Percentiles rank a stretch among this genome's conserved stretches.
phyloP scores from a whole-genome alignment of 2,888 invertebrate species.

The Stegana nigrithorax region DNA sequence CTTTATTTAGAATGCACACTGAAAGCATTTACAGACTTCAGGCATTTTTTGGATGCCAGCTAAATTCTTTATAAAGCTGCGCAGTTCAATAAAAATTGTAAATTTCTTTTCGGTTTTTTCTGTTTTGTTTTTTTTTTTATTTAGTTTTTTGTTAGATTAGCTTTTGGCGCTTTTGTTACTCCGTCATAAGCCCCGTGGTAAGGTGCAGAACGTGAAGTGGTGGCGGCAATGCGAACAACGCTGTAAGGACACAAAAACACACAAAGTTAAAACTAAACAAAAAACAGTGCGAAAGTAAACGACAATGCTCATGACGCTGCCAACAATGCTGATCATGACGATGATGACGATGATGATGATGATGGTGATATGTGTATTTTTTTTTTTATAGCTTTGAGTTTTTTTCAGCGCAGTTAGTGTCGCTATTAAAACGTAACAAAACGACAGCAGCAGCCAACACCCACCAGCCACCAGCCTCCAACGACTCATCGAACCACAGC shows the following conservation, averaged over 20 bases:
- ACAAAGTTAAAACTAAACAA: too few species aligned
- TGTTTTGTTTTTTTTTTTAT: too few species aligned
- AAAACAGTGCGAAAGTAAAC: too few species aligned
- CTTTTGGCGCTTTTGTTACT: constrained; percentile 48
- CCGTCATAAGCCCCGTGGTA: constrained; percentile 30
- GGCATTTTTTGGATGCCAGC: neutral
- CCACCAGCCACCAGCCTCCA: neutral
- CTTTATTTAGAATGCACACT: too few species aligned
- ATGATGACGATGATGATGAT: too few species aligned
- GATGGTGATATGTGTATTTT: constrained; percentile 17
- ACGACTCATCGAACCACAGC: neutral
- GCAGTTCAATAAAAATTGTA: constrained; percentile 52
- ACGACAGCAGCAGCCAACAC: neutral
- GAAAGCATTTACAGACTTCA: too few species aligned
- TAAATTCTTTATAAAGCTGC: neutral
- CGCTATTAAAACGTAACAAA: neutral
- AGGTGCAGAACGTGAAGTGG: too few species aligned
- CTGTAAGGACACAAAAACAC: neutral
- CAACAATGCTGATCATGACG: too few species aligned
- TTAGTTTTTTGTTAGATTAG: constrained; percentile 29
- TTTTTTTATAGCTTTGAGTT: constrained; percentile 18
- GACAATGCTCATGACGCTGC: constrained; percentile 11
- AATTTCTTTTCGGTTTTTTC: too few species aligned
- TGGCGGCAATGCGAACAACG: too few species aligned
- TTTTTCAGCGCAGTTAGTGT: constrained; percentile 12